Evolutionary conservation across 1,140 invertebrate genomes (phyloP), one percentile per base, ranked within the genome.

Genomic region (Macrosteles quadrilineatus): DNA sequence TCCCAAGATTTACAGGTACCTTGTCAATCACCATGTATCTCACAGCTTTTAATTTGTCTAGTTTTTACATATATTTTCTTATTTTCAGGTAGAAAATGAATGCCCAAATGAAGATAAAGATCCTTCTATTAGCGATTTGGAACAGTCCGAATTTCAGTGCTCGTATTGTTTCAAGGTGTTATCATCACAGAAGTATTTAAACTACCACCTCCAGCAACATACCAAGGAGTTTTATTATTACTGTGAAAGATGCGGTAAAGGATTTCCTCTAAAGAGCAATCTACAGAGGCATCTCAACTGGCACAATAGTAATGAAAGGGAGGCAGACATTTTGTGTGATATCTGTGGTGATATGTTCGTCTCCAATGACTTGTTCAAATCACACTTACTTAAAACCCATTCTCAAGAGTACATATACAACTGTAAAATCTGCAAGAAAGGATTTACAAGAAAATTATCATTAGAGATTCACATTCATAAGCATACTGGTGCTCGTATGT

Each of bases 401-500:
- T 36, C 32, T 21, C 32, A 29, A 31, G 25, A 64, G 12, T 69
- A 62, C 25, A 62, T 17, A 19, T 40, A 32, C 31, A 62, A 30
- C 27, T 69, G 68, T 64, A 40, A 69, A 27, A 47, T 32, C 6
- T 71, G 69, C 30, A 30, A 29, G 3, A 66, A 71, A 43, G 64
- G 69, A 0, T 71, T 66, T 66, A 57, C 65, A 23, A 23, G 36
- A 32, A 70, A 66, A 43, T 12, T 40, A 19, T 31, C 47, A 17
- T 53, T 73, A 12, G 63, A 71, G 55, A 65, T 68, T 47, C 74
- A 75, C 40, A 67, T 64, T 21, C 23, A 67, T 12, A 69, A 64
- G 23, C 75, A 74, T 30, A 75, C 71, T 14, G 73, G 72, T 31
- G 70, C 72, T 64, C 57, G 67, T 17, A 73, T 73, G 2, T 75